Conservation (phyloP, 2,113 vertebrate species). For the Elgaria multicarinata region DNA sequence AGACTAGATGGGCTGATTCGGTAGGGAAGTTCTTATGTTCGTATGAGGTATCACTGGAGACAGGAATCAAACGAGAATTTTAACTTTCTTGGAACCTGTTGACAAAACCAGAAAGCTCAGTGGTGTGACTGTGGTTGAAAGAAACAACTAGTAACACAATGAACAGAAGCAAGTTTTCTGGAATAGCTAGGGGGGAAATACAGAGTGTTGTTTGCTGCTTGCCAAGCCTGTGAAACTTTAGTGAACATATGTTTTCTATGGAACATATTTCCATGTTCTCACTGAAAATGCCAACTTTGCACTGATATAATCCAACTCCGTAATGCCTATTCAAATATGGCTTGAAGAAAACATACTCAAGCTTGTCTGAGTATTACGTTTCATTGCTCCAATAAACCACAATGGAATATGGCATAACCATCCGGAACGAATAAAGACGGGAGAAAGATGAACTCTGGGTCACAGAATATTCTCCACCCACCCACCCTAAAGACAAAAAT, state of each 20-base stretch:
- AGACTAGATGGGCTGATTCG: neutral
- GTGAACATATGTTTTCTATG: constrained; percentile 20
- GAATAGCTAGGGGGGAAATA: neutral
- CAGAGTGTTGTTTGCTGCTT: constrained; percentile 10
- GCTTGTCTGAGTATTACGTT: neutral
- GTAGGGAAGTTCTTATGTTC: neutral
- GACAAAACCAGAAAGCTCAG: neutral
- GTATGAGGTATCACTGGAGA: too few species aligned
- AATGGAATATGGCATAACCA: neutral
- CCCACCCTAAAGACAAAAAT: neutral
- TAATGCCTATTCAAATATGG: neutral
- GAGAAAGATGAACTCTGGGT: neutral
- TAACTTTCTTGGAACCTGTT: neutral
- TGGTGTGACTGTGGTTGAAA: neutral
- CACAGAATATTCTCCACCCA: neutral
- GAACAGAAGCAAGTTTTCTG: neutral
- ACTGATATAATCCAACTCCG: neutral
- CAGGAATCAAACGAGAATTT: neutral
- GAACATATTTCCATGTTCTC: constrained; percentile 31
- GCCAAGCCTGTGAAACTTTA: constrained; percentile 9
- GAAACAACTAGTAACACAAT: constrained; percentile 10
- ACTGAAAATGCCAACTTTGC: constrained; percentile 13
- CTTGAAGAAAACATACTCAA: constrained; percentile 8
- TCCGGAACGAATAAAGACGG: neutral
- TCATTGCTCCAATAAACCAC: neutral